Evolutionary conservation across 2,888 invertebrate genomes (phyloP), one percentile per base, ranked within the genome.

Genomic region (Nephrotoma guestfalica): DNA sequence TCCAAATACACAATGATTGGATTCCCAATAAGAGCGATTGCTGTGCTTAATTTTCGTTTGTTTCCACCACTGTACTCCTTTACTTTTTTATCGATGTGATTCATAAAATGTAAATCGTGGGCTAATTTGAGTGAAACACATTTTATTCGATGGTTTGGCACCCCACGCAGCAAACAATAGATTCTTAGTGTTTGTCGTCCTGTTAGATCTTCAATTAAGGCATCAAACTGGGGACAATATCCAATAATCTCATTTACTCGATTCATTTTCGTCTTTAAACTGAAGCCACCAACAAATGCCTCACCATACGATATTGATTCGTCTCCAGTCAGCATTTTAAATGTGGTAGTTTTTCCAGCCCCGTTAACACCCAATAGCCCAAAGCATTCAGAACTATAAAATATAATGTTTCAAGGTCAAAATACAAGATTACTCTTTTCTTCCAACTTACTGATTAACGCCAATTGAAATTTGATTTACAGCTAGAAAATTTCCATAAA

Each of bases 291-390:
- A 11, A 97, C 93, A 91, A 93, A 95, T 0, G 95, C 96, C 86
- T 95, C 93, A 0, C 97, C 97, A 86, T 92, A 93, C 0, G 95
- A 94, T 11, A 96, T 93, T 4, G 91, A 91, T 89, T 95, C 95
- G 89, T 97, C 97, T 0, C 97, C 97, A 86, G 97, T 97, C 89
- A 97, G 92, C 96, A 97, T 97, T 91, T 96, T 96, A 90, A 98
- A 98, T 0, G 97, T 97, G 0, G 95, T 95, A 0, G 96, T 97
- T 91, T 97, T 97, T 0, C 97, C 97, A 2, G 97, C 97, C 7
- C 97, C 97, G 90, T 97, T 97, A 0, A 96, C 95, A 0, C 97
- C 96, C 86, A 97, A 91, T 71, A 97, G 91, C 1, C 97, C 97
- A 89, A 97, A 97, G 89, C 96, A 96, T 91, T 97, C 97, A 7